Evolutionary conservation across 2,113 vertebrate genomes (phyloP).

Genomic region (Spea multiplicata): DNA sequence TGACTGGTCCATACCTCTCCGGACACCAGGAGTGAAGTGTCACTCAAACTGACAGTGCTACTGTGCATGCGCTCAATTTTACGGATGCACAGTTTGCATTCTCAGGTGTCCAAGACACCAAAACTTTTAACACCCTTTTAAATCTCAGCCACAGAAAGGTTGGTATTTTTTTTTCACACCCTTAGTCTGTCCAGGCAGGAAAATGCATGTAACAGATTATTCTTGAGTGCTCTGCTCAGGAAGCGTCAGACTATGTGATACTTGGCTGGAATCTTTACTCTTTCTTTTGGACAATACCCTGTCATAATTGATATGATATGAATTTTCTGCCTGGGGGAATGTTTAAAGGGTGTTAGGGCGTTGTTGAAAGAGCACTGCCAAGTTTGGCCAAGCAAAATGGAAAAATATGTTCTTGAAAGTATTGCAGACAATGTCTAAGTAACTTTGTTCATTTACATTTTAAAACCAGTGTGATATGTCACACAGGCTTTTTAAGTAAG

Average conservation of each 20-base stretch:
- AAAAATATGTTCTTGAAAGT: constrained; percentile 65
- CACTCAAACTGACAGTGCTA: too few species aligned
- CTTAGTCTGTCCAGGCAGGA: too few species aligned
- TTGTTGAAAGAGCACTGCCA: constrained; percentile 56
- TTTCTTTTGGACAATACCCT: constrained; percentile 43
- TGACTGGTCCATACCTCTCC: too few species aligned
- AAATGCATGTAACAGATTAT: too few species aligned
- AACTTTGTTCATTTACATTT: constrained; percentile 64
- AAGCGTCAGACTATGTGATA: constrained; percentile 3
- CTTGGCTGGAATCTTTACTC: constrained; percentile 21
- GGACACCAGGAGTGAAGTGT: too few species aligned
- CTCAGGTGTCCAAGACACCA: too few species aligned
- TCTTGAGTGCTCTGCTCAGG: background rate
- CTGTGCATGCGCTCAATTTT: too few species aligned
- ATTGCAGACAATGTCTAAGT: constrained; percentile 59
- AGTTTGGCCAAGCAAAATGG: constrained; percentile 62
- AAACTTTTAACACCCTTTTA: too few species aligned
- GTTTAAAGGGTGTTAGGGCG: constrained; percentile 68
- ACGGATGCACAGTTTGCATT: too few species aligned
- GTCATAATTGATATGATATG: constrained; percentile 50
- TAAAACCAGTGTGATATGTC: constrained; percentile 44
- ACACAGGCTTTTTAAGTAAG: constrained; percentile 8
- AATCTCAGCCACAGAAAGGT: too few species aligned
- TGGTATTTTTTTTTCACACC: too few species aligned
- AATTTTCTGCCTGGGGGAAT: constrained; percentile 52